A percentile compares a stretch with the other conserved stretches of the same genome.
These are phyloP conservation scores for Telmatherina bonti DNA, from an alignment of 2,797 vertebrate genomes.

Conservation along the genomic window DNA sequence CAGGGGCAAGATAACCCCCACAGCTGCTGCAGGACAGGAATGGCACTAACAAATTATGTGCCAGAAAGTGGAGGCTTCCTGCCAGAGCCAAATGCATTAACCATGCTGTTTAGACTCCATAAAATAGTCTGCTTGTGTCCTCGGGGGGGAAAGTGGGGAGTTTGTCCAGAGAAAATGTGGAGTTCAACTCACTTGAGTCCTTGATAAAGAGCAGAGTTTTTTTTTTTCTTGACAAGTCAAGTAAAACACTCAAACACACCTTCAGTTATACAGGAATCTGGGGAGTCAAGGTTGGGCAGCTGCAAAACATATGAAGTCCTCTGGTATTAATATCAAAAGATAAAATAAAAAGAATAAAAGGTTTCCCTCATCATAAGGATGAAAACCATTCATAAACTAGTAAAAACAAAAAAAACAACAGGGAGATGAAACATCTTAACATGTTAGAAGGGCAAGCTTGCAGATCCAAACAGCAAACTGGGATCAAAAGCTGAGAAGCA, in stretches of 20 bases:
- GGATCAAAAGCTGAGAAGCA: too few species aligned
- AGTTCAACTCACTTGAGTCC: slow-evolving; percentile 24
- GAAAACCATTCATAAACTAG: slow-evolving; percentile 13
- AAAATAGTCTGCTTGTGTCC: slow-evolving; percentile 58
- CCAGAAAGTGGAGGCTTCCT: slow-evolving; percentile 52
- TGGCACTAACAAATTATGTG: slow-evolving; percentile 52
- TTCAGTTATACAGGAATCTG: slow-evolving; percentile 4
- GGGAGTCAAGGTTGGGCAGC: too few species aligned
- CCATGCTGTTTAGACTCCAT: slow-evolving; percentile 64
- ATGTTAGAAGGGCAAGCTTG: too few species aligned
- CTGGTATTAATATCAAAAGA: neutral
- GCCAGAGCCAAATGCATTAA: slow-evolving; percentile 63
- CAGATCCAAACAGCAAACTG: too few species aligned
- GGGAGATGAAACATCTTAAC: too few species aligned
- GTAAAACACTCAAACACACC: slow-evolving; percentile 21
- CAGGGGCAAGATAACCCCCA: slow-evolving; percentile 29
- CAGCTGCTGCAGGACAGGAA: slow-evolving; percentile 48
- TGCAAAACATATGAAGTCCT: neutral
- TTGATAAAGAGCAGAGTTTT: slow-evolving; percentile 44
- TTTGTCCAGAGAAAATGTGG: slow-evolving; percentile 45
- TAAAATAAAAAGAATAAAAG: slow-evolving; percentile 12
- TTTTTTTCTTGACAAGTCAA: slow-evolving; percentile 17
- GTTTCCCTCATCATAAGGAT: neutral
- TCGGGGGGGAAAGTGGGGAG: slow-evolving; percentile 29
- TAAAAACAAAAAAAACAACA: too few species aligned